Evolutionary conservation across 1,140 invertebrate genomes (phyloP).

Genomic region (Dufourea novaeangliae): DNA sequence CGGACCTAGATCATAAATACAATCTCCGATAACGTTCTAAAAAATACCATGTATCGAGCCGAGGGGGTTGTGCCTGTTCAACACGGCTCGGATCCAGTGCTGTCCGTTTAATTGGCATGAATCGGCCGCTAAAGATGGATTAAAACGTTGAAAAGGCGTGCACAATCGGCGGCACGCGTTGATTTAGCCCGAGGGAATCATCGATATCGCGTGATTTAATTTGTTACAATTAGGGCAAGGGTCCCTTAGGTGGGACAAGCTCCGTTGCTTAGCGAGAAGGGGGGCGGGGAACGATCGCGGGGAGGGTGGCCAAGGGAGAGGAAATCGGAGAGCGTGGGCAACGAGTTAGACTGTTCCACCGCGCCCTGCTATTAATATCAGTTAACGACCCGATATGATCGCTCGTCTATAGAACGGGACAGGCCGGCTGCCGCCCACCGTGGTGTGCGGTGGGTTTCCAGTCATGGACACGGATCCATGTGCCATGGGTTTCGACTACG

Average conservation of each 20-base stretch:
- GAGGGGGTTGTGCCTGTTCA: too few species aligned
- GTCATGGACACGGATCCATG: conserved; percentile 38
- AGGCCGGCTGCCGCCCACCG: conserved; percentile 35
- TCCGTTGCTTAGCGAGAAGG: too few species aligned
- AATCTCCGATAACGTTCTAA: background rate
- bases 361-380: conserved; percentile 81
- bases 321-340: conserved; percentile 23
- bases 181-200: conserved; percentile 63
- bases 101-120: conserved; percentile 32
- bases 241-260: conserved; percentile 43
- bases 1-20: too few species aligned
- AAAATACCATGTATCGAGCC: background rate
- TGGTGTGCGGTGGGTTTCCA: conserved; percentile 37
- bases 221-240: conserved; percentile 76
- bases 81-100: background rate
- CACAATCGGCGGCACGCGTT: conserved; percentile 58
- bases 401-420: conserved; percentile 68
- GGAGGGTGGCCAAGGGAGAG: conserved; percentile 26
- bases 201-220: conserved; percentile 77
- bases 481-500: conserved; percentile 37
- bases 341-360: conserved; percentile 60
- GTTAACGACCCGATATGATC: conserved; percentile 81
- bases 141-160: conserved; percentile 49
- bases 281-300: too few species aligned
- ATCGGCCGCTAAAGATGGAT: conserved; percentile 12